A percentile compares a stretch with the other conserved stretches of the same genome.
phyloP scores from a whole-genome alignment of 2,888 invertebrate genomes.

The Brachypterus glaber region DNA sequence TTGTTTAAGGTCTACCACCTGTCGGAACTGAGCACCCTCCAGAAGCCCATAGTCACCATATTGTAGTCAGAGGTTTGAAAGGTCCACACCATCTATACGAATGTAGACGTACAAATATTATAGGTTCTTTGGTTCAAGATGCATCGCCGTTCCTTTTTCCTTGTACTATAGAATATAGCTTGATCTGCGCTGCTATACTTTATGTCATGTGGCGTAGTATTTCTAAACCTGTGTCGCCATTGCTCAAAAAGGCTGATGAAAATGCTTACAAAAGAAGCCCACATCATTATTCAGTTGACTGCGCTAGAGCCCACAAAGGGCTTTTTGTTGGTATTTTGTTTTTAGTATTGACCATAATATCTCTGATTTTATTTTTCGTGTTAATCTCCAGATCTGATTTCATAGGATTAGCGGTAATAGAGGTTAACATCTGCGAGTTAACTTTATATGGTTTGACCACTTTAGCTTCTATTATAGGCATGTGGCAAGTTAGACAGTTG shows the following conservation, averaged over 20 bases:
- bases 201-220: slow-evolving; percentile 97
- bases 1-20: slow-evolving; percentile 30
- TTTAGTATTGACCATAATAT: slow-evolving; percentile 69
- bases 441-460: slow-evolving; percentile 59
- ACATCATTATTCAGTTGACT: slow-evolving; percentile 88
- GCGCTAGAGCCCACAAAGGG: slow-evolving; percentile 87
- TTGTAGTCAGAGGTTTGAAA: slow-evolving; percentile 68
- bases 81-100: slow-evolving; percentile 84
- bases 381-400: slow-evolving; percentile 53
- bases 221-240: slow-evolving; percentile 42
- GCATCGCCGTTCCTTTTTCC: slow-evolving; percentile 71
- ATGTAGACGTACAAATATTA: slow-evolving; percentile 79
- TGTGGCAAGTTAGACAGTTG: slow-evolving; percentile 59
- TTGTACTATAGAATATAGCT: slow-evolving; percentile 89
- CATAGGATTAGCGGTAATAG: slow-evolving; percentile 57
- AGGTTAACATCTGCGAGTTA: slow-evolving; percentile 69
- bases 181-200: slow-evolving; percentile 91
- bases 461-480: slow-evolving; percentile 42
- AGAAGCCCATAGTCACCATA: slow-evolving; percentile 46
- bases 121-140: slow-evolving; percentile 58
- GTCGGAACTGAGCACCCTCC: slow-evolving; percentile 33
- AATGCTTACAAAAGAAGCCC: slow-evolving; percentile 66
- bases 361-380: slow-evolving; percentile 84
- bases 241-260: slow-evolving; percentile 40
- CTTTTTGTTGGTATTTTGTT: slow-evolving; percentile 75